Evolutionary conservation across 1,140 invertebrate genomes (phyloP).

Genomic region (Bombus vancouverensis): DNA sequence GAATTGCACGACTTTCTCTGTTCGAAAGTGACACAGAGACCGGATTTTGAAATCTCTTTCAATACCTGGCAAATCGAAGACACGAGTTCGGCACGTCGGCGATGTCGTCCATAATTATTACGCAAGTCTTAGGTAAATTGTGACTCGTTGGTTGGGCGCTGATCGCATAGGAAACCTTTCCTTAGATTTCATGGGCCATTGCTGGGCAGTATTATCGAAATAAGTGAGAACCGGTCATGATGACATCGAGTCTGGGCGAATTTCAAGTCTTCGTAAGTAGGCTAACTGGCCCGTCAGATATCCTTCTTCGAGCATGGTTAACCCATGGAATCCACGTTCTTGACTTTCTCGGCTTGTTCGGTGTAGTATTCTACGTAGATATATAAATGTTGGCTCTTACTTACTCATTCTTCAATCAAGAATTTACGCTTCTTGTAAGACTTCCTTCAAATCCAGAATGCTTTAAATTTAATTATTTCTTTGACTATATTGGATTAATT

Average conservation of each 20-base stretch:
- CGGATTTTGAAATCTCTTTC: conserved; percentile 59
- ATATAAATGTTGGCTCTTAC: conserved; percentile 43
- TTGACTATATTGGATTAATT: background rate
- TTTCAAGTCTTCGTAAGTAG: conserved; percentile 66
- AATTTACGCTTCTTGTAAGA: conserved; percentile 10
- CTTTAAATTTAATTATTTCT: background rate
- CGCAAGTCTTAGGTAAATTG: conserved; percentile 52
- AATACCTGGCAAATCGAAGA: conserved; percentile 26
- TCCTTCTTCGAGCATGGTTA: conserved; percentile 54
- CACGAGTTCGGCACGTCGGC: background rate
- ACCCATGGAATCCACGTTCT: conserved; percentile 62
- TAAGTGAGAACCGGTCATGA: conserved; percentile 22
- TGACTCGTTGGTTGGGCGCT: background rate
- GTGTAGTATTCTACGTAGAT: conserved; percentile 18
- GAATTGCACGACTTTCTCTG: conserved; percentile 53
- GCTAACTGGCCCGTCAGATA: conserved; percentile 67
- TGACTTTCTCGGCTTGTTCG: conserved; percentile 69
- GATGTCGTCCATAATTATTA: conserved; percentile 32
- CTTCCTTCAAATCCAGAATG: too few relatives aligned
- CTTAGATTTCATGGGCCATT: background rate
- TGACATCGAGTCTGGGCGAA: conserved; percentile 23
- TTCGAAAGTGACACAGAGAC: conserved; percentile 51
- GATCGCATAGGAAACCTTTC: background rate
- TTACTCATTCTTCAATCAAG: background rate
- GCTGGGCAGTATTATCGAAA: conserved; percentile 46